A percentile compares a stretch with the other conserved stretches of the same genome.
Evolutionary conservation across 1,140 invertebrate genomes (phyloP).

Genomic region (Aphaenogaster rudis): DNA sequence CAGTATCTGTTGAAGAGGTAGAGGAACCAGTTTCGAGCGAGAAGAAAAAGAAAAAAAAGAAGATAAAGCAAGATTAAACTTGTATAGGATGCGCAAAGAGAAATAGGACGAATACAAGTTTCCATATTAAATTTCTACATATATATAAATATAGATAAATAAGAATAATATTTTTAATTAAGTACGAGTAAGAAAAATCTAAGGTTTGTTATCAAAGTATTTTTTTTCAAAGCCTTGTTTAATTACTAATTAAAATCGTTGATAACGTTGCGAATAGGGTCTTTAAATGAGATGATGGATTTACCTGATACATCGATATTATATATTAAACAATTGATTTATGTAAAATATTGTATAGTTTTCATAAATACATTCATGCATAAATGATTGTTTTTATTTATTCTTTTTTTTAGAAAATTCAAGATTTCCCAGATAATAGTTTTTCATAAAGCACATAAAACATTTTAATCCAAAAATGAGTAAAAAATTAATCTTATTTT

Average conservation of each 20-base stretch:
- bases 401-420: constrained; percentile 2
- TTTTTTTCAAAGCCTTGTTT: constrained; percentile 24
- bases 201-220: constrained; percentile 6
- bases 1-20: constrained; percentile 57
- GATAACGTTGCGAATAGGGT: not conserved
- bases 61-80: constrained; percentile 72
- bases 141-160: not conserved
- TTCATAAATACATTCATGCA: constrained; percentile 14
- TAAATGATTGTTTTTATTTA: constrained; percentile 28
- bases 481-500: not conserved
- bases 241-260: not conserved
- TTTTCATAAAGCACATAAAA: not conserved
- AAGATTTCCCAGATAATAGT: not conserved
- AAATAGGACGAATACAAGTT: not conserved
- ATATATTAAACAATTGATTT: constrained; percentile 32
- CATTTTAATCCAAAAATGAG: not conserved
- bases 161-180: not conserved
- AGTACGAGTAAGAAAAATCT: not conserved
- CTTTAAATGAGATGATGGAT: not conserved
- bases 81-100: not conserved
- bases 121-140: not conserved
- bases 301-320: not conserved
- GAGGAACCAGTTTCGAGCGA: constrained; percentile 72
- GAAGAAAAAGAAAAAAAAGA: constrained; percentile 85
- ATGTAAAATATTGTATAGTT: constrained; percentile 48